A percentile compares a stretch with the other conserved stretches of the same genome.
Evolutionary conservation across 2,888 invertebrate species (phyloP).

Genomic region (Nemapogon koenigi): DNA sequence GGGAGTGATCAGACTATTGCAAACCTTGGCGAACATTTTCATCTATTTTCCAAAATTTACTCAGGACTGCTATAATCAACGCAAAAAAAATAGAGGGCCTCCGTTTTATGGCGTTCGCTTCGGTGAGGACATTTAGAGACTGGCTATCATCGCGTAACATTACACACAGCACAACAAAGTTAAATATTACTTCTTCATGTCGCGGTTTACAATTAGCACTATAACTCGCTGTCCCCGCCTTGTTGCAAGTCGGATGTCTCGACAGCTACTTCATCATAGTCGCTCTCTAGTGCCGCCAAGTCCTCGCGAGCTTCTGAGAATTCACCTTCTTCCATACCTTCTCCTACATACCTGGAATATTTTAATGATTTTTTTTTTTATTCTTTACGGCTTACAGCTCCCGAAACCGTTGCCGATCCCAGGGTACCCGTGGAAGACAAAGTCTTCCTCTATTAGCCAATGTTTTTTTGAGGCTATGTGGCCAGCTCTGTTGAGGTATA

Average conservation of each 20-base stretch:
- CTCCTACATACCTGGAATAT: conserved; percentile 73
- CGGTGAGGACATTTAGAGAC: no score
- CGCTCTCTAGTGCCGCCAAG: conserved; percentile 74
- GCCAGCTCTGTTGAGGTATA: no score
- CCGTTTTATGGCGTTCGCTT: conserved; percentile 53
- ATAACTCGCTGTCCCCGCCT: conserved; percentile 42
- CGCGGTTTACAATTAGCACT: neutral
- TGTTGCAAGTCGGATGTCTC: conserved; percentile 59
- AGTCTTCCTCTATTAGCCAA: no score
- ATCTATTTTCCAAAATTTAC: conserved; percentile 50
- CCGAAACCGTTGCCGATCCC: no score
- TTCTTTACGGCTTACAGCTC: no score
- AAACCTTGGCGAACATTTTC: conserved; percentile 53
- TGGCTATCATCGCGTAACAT: conserved; percentile 13
- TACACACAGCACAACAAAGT: neutral
- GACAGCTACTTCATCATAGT: conserved; percentile 77
- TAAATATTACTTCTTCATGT: neutral
- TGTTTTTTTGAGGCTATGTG: no score
- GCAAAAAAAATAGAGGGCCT: conserved; percentile 47
- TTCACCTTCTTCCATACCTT: conserved; percentile 86
- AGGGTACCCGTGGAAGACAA: no score
- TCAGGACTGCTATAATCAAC: conserved; percentile 57
- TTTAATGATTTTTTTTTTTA: no score
- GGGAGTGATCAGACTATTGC: conserved; percentile 15
- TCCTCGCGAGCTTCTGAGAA: conserved; percentile 84